Evolutionary conservation across 2,797 vertebrate species (phyloP).

Genomic region (Scyliorhinus canicula): DNA sequence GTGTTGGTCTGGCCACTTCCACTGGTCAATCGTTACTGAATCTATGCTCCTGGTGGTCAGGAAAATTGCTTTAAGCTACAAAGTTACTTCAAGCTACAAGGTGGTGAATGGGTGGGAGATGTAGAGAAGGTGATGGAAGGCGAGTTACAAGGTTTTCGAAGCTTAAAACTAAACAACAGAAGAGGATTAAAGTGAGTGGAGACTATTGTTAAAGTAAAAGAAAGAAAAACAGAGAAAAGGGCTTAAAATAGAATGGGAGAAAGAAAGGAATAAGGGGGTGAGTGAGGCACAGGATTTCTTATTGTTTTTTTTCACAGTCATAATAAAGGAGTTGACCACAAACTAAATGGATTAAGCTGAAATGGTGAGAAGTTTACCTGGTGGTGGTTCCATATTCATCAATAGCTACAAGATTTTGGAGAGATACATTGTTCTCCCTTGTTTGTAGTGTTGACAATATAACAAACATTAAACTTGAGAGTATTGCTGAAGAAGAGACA

Average conservation of each 20-base stretch:
- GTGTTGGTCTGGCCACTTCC: no score
- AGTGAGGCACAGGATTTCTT: background rate
- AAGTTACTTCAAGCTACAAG: background rate
- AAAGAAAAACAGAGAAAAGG: background rate
- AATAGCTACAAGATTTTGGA: background rate
- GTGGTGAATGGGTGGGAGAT: background rate
- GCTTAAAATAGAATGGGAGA: background rate
- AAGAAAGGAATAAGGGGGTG: background rate
- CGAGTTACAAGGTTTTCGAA: background rate
- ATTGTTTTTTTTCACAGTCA: background rate
- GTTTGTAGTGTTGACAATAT: background rate
- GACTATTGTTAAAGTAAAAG: background rate
- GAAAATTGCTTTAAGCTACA: background rate
- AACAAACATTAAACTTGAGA: no score
- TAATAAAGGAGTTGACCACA: background rate
- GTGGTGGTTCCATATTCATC: background rate
- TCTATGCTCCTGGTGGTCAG: background rate
- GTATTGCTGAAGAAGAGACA: no score
- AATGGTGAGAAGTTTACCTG: background rate
- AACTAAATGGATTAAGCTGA: background rate
- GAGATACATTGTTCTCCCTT: background rate
- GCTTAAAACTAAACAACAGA: background rate
- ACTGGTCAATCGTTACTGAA: background rate
- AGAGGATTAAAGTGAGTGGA: background rate
- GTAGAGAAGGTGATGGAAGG: background rate